Base-by-base conservation (phyloP, 2,113 vertebrate species). In the Labeo catla region DNA sequence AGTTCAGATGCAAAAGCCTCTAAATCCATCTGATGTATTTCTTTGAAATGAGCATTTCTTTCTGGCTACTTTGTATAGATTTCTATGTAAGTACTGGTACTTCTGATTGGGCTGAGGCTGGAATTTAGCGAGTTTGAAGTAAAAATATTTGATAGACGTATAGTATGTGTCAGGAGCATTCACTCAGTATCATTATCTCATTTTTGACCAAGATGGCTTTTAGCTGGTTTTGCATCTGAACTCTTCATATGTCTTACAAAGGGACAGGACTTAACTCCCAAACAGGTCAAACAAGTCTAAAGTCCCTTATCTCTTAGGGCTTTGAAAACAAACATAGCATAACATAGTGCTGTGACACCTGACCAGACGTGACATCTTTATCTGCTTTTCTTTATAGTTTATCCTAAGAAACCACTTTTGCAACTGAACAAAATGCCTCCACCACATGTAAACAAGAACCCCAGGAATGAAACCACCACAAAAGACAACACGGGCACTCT, bases 391-490 rank as follows among this genome's bases (percentile, higher is more conserved):
- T 7, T 4, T 68, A 1, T 5, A 68, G 36, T 52, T 36, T 47
- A 13, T 8, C 34, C 13, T 21, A 49, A 36, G 11, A 68, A 21
- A 23, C 43, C 54, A 57, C 11, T 39, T 63, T 39, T 21, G 6
- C 19, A 13, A 11, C 34, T 39, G 10, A 49, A 47, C 6, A 57
- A 73, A 1, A 94, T 94, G 94, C 90, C 93, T 90, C 80, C 79
- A n/a, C 91, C 91, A 0, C 93, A 89, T 15, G 92, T 90, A 66
- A 93, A 90, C 85, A 73, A 90, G 61, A 90, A 86, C 89, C 92
- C 94, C 9, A 36, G 90, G 47, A 84, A 90, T 7, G 89, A 90
- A 19, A 91, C 91, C 21, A 0, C 90, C 1, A 88, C 81, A 63
- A 36, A 83, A n/a, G 21, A 47, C 0, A 92, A 91, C 12, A 68